Evolutionary conservation across 2,888 invertebrate genomes (phyloP), one percentile per base, ranked within the genome.

Genomic region (Pterostichus niger): DNA sequence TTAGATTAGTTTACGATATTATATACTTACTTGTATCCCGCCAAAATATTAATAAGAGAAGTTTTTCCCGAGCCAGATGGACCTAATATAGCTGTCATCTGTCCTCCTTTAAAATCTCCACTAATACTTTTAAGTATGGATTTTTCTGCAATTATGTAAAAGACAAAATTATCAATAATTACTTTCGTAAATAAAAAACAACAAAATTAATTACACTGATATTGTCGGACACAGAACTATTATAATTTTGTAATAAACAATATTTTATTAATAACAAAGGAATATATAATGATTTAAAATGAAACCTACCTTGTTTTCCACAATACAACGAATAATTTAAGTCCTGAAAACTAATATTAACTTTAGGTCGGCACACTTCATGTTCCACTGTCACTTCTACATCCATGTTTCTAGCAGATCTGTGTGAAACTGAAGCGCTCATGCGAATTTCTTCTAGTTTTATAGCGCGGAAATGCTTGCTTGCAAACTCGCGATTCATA

Each of bases 51-150:
- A 82, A 98, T 92, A 7, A 98, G 91, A 0, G 97, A 97, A 77
- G 96, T 97, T 90, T 98, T 98, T 68, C 98, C 97, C 3, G 96
- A 96, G 0, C 98, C 98, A 0, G 97, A 97, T 0, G 98, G 98
- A 0, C 98, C 98, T 90, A 98, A 92, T 85, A 98, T 97, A 49
- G 97, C 98, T 0, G 96, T 96, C 84, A 98, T 91, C 88, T 98
- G 94, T 9, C 97, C 96, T 0, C 97, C 95, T 61, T 92, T 92
- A 89, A 98, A 97, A 87, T 94, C 93, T 0, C 98, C 98, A 85
- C 93, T 95, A 81, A 98, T 93, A 78, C 93, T 94, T 84, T 95
- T 93, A 82, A 98, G 90, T 86, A 98, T 96, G 49, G 94, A 90
- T 89, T 97, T 97, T 1, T 93, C 92, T 85, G 93, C 96, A 95